Evolutionary conservation across 2,888 invertebrate genomes (phyloP).

Genomic region (Platycheirus albimanus): DNA sequence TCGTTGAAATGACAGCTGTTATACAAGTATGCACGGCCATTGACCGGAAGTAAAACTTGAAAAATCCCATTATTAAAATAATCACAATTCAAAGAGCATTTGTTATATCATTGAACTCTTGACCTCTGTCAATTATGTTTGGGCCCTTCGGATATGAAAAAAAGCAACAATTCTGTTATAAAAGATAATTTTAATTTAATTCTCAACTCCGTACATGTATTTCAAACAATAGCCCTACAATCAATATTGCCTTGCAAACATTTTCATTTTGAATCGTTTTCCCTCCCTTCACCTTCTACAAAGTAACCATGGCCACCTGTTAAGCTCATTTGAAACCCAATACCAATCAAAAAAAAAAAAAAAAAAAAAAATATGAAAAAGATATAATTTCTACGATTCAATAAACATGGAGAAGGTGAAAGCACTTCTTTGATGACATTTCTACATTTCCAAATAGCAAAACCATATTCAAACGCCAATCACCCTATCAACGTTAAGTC

Average conservation of each 20-base stretch:
- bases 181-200: no score
- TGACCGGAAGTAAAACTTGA: no score
- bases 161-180: no score
- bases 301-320: constrained; percentile 64
- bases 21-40: no score
- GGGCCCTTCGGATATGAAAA: no score
- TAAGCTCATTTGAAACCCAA: constrained; percentile 50
- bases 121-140: no score
- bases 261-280: background rate
- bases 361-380: no score
- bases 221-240: background rate
- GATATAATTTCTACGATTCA: constrained; percentile 1
- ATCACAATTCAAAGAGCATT: no score
- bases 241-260: background rate
- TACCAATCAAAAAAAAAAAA: constrained; percentile 24
- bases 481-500: background rate
- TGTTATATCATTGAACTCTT: no score
- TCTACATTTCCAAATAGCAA: background rate
- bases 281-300: constrained; percentile 6
- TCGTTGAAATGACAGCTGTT: no score
- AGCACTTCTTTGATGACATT: constrained; percentile 29
- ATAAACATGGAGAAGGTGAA: constrained; percentile 13
- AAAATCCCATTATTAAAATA: no score
- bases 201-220: no score
- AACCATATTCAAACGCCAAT: constrained; percentile 31